Conservation (phyloP, 35 echinoderm and acorn worm species). For the Chiridota heheva region DNA sequence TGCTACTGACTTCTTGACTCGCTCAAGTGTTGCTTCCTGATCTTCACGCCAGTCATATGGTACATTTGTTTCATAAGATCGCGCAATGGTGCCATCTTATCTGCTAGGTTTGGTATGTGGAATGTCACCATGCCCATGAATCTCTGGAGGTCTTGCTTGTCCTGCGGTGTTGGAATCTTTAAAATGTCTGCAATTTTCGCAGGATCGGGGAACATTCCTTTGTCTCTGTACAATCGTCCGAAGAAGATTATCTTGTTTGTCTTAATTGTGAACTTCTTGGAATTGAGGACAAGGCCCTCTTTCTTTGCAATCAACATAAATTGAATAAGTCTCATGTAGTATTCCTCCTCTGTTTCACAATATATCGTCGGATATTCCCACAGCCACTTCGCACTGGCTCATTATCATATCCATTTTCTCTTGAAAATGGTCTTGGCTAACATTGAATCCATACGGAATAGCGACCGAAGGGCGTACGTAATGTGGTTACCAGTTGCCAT, state of each 20-base stretch:
- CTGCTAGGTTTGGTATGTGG: conserved; percentile 51
- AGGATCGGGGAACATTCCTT: conserved; percentile 44
- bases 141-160: conserved; percentile 61
- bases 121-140: conserved; percentile 55
- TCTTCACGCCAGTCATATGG: conserved; percentile 39
- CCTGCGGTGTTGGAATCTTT: conserved; percentile 58
- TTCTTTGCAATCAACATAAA: neutral
- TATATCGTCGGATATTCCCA: conserved; percentile 45
- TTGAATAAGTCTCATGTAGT: neutral
- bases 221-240: neutral
- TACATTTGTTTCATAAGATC: conserved; percentile 32
- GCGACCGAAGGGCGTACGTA: conserved; percentile 67
- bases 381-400: conserved; percentile 31
- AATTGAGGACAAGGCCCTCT: conserved; percentile 15
- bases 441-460: conserved; percentile 53
- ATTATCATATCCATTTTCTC: conserved; percentile 45
- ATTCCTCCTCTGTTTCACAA: conserved; percentile 29
- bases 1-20: conserved; percentile 7
- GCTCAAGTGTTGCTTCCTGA: neutral
- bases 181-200: conserved; percentile 28
- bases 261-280: conserved; percentile 1
- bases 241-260: conserved; percentile 6
- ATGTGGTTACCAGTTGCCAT: conserved; percentile 59
- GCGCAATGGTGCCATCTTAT: neutral
- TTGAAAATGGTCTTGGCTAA: conserved; percentile 64